Evolutionary conservation across 2,797 vertebrate genomes (phyloP).

Genomic region (Microctenopoma lineatum): DNA sequence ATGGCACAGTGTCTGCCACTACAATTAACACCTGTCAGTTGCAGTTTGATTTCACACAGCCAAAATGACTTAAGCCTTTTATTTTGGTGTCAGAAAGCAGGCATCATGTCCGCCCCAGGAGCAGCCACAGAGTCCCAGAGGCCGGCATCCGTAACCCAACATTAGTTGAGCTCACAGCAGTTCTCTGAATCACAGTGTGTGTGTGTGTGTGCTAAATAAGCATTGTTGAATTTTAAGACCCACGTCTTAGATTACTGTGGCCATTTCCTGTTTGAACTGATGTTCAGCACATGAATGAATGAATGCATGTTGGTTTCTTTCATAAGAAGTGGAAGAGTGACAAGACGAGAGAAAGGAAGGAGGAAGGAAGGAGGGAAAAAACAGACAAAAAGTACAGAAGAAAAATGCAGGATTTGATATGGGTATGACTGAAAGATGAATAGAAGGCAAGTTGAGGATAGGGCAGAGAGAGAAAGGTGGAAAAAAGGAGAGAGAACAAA

Average conservation of each 20-base stretch:
- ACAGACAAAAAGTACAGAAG: not conserved
- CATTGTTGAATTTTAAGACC: constrained; percentile 50
- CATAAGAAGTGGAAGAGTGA: not conserved
- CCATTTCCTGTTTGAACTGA: constrained; percentile 68
- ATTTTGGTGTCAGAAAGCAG: constrained; percentile 55
- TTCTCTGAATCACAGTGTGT: constrained; percentile 22
- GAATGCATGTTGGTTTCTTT: constrained; percentile 17
- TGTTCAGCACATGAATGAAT: constrained; percentile 54
- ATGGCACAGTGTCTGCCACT: constrained; percentile 20
- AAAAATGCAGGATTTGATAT: not conserved
- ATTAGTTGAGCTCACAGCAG: constrained; percentile 50
- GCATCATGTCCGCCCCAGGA: constrained; percentile 24
- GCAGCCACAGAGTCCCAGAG: constrained; percentile 47
- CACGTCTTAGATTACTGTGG: constrained; percentile 58
- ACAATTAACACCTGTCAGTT: constrained; percentile 35
- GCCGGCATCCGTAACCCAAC: constrained; percentile 47
- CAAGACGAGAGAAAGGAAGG: not conserved
- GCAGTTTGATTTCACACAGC: constrained; percentile 1
- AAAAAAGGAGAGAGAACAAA: constrained; percentile 47
- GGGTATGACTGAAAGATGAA: not conserved
- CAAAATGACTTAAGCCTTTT: constrained; percentile 48
- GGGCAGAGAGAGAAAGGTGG: constrained; percentile 53
- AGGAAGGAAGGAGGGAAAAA: too few species aligned
- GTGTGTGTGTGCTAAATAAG: constrained; percentile 34
- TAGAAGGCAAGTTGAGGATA: not conserved